These are phyloP conservation scores for Xestoiulus laeticollis DNA, from an alignment of 2,888 invertebrate genomes.

Conservation along the genomic window DNA sequence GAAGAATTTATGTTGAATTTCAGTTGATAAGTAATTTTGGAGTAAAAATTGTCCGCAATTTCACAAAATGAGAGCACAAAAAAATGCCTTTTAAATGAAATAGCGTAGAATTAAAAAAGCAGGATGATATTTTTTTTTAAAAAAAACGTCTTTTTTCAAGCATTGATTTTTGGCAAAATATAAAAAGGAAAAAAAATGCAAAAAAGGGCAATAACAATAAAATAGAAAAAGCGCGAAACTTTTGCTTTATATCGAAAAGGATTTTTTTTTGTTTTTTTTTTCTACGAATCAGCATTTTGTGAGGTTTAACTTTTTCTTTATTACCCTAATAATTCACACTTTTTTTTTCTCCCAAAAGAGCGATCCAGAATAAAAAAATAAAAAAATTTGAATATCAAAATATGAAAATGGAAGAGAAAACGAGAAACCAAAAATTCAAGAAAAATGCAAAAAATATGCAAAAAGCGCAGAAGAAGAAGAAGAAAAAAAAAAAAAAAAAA, in stretches of 20 bases:
- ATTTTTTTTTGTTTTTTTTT: background rate
- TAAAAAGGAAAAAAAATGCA: background rate
- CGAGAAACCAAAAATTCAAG: background rate
- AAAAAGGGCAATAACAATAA: background rate
- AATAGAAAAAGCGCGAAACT: background rate
- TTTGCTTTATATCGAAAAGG: background rate
- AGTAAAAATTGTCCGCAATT: background rate
- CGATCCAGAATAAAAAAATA: background rate
- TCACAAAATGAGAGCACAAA: background rate
- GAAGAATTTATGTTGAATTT: no score
- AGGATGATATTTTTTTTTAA: no score
- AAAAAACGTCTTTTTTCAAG: background rate
- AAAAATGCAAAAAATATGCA: constrained; percentile 18
- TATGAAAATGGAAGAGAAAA: background rate
- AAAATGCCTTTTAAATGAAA: background rate
- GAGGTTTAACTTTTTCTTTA: background rate
- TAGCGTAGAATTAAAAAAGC: no score
- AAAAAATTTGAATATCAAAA: constrained; percentile 3
- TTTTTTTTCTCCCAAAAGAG: background rate
- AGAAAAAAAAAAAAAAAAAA: background rate
- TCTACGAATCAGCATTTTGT: background rate
- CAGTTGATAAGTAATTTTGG: no score
- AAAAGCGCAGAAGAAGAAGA: background rate
- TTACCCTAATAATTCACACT: background rate
- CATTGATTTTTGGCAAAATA: background rate